phyloP scores from a whole-genome alignment of 2,888 invertebrate species.

The Aphelenchoides bicaudatus region DNA sequence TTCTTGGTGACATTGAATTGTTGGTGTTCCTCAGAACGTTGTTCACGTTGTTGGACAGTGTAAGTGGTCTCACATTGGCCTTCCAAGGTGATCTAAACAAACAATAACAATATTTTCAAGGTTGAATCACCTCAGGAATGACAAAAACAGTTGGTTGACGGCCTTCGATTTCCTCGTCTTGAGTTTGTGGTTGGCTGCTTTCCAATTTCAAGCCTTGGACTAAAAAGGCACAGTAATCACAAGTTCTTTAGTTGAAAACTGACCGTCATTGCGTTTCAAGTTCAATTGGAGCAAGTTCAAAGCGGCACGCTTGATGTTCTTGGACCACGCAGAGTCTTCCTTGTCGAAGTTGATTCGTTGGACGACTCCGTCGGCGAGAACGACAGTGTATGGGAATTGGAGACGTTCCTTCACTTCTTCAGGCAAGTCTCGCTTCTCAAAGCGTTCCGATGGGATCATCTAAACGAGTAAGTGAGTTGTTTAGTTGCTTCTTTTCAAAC shows the following conservation, averaged over 20 bases:
- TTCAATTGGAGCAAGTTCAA: slow-evolving; percentile 38
- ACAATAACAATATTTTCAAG: slow-evolving; percentile 1
- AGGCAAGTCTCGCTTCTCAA: slow-evolving; percentile 9
- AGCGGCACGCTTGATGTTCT: slow-evolving; percentile 52
- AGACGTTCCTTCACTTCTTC: slow-evolving; percentile 24
- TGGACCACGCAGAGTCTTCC: slow-evolving; percentile 33
- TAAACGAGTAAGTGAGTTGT: background rate
- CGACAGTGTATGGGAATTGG: slow-evolving; percentile 24
- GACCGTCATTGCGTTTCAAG: slow-evolving; percentile 9
- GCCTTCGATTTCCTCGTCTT: background rate
- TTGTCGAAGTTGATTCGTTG: slow-evolving; percentile 30
- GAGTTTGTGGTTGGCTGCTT: background rate
- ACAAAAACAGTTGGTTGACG: background rate
- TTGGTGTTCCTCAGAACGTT: background rate
- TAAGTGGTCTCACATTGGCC: slow-evolving; percentile 31
- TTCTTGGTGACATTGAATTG: slow-evolving; percentile 36
- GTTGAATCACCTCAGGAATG: slow-evolving; percentile 19
- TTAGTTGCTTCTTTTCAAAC: background rate
- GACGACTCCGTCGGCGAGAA: slow-evolving; percentile 32
- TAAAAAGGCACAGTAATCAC: too few relatives aligned
- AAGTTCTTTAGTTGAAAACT: too few relatives aligned
- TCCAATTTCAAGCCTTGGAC: slow-evolving; percentile 10
- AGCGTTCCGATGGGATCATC: slow-evolving; percentile 19
- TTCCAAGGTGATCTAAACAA: slow-evolving; percentile 28
- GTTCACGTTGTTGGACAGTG: slow-evolving; percentile 17